Conservation (phyloP, 2,888 invertebrate genomes). For the Coenonympha arcania region DNA sequence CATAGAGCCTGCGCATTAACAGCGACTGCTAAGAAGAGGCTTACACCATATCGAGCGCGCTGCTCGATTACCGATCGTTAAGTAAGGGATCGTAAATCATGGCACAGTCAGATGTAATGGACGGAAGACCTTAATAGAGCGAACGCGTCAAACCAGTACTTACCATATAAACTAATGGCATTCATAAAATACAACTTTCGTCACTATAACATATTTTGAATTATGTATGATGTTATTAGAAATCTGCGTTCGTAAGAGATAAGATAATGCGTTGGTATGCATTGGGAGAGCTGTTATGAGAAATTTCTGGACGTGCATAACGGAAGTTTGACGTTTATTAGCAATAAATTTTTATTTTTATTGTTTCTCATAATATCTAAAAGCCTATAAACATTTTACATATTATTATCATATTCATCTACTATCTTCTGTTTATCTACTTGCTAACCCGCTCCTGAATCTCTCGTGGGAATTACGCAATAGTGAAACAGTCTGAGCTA, state of each 20-base stretch:
- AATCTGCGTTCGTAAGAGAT: constrained; percentile 22
- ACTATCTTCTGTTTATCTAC: too few species aligned
- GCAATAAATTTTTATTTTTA: too few species aligned
- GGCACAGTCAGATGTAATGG: constrained; percentile 5
- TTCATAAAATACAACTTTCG: constrained; percentile 23
- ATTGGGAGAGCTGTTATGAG: constrained; percentile 18
- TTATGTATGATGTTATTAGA: constrained; percentile 24
- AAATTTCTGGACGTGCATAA: constrained; percentile 19
- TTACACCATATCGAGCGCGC: neutral
- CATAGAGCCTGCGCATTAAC: neutral
- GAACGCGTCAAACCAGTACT: constrained; percentile 18
- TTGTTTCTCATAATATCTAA: too few species aligned
- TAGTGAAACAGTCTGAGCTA: too few species aligned
- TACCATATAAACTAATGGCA: constrained; percentile 19
- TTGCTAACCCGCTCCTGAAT: too few species aligned
- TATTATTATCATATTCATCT: too few species aligned
- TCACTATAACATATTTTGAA: constrained; percentile 23
- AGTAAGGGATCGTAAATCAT: constrained; percentile 7
- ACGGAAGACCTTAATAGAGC: constrained; percentile 6
- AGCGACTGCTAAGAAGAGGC: neutral
- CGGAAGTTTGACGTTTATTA: neutral
- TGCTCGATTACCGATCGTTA: constrained; percentile 1
- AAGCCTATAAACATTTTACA: too few species aligned
- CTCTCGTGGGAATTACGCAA: too few species aligned
- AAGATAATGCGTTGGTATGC: constrained; percentile 25